phyloP scores from a whole-genome alignment of 2,888 invertebrate species.

The Andrena chrysosceles region DNA sequence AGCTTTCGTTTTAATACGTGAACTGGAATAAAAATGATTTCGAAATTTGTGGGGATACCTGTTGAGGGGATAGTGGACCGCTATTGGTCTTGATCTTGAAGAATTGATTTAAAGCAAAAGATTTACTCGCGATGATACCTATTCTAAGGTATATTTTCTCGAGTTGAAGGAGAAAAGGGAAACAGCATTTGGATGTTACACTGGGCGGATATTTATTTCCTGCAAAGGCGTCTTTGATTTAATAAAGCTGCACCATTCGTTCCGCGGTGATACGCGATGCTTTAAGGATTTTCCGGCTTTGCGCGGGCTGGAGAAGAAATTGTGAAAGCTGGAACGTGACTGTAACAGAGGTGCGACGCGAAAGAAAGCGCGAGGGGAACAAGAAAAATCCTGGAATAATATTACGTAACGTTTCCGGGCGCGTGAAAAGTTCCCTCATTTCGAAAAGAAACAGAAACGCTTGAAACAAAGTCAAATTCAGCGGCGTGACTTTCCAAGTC shows the following conservation, averaged over 20 bases:
- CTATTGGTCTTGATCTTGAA: too few relatives aligned
- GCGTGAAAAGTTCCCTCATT: slow-evolving; percentile 66
- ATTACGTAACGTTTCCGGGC: slow-evolving; percentile 57
- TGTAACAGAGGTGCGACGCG: slow-evolving; percentile 6
- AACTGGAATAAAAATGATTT: too few relatives aligned
- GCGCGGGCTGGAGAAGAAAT: slow-evolving; percentile 23
- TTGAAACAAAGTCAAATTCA: slow-evolving; percentile 46
- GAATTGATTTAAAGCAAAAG: background rate
- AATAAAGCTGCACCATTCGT: slow-evolving; percentile 5
- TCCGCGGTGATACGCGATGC: slow-evolving; percentile 23
- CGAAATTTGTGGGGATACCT: too few relatives aligned
- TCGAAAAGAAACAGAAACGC: slow-evolving; percentile 40
- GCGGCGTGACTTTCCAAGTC: slow-evolving; percentile 43
- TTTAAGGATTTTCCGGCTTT: slow-evolving; percentile 37
- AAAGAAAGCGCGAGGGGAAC: slow-evolving; percentile 26
- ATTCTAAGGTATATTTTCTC: background rate
- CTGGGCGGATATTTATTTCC: background rate
- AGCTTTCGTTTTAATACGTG: too few relatives aligned
- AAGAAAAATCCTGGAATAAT: slow-evolving; percentile 61
- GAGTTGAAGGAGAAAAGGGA: background rate
- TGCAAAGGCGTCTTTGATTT: background rate
- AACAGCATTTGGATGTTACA: background rate
- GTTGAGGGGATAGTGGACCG: too few relatives aligned
- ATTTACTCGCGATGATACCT: background rate
- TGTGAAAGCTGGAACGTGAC: slow-evolving; percentile 14